phyloP scores from a whole-genome alignment of 35 echinoderm and acorn worm genomes.

The Ophioderma brevispina region DNA sequence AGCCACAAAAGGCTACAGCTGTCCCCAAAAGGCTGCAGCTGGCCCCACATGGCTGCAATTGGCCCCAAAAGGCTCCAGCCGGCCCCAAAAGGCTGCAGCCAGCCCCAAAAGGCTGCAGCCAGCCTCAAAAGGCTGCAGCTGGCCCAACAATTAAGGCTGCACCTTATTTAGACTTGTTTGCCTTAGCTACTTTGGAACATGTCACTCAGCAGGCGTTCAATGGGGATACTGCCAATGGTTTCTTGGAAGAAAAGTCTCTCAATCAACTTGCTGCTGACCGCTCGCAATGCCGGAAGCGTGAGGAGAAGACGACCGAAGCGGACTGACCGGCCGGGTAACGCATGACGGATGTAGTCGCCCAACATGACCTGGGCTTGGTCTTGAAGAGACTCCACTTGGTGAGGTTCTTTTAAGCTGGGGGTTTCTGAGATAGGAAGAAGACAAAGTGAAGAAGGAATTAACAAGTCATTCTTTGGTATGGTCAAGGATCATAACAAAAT shows the following conservation, averaged over 20 bases:
- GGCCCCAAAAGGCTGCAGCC: no score
- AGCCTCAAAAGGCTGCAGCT: no score
- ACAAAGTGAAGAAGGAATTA: no score
- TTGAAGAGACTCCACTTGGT: slow-evolving; percentile 85
- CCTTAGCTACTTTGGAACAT: slow-evolving; percentile 97
- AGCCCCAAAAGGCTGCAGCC: no score
- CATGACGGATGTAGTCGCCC: slow-evolving; percentile 84
- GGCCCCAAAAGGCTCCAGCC: no score
- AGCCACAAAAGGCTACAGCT: no score
- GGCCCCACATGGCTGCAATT: no score
- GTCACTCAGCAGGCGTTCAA: slow-evolving; percentile 86
- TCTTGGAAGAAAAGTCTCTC: slow-evolving; percentile 93
- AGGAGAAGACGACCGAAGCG: slow-evolving; percentile 94
- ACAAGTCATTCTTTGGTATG: no score
- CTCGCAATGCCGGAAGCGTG: slow-evolving; percentile 77
- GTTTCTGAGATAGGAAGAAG: slow-evolving; percentile 73
- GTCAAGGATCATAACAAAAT: no score
- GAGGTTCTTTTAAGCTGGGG: slow-evolving; percentile 76
- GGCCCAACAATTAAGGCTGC: no score
- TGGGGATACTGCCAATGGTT: slow-evolving; percentile 92
- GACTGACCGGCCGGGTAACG: slow-evolving; percentile 60
- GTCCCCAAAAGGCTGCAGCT: no score
- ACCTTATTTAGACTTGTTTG: no score
- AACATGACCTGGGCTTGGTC: slow-evolving; percentile 99
- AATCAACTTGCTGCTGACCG: slow-evolving; percentile 81